phyloP scores from a whole-genome alignment of 2,888 invertebrate genomes.

The Drosophila histrio region DNA sequence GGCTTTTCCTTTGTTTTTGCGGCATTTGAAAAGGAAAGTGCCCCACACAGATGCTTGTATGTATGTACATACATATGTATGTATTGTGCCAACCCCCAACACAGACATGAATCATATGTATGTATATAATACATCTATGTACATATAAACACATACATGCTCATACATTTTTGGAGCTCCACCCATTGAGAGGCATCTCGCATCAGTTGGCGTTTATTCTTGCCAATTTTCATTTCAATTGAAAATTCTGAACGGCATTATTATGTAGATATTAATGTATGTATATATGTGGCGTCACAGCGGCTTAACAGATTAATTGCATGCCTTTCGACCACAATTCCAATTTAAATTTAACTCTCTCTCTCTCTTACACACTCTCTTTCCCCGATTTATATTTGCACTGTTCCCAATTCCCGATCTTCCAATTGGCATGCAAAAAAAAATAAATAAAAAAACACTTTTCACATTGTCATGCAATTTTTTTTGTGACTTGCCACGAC shows the following conservation, averaged over 20 bases:
- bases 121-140: not conserved
- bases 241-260: slow-evolving; percentile 37
- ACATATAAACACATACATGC: not conserved
- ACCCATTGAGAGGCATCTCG: slow-evolving; percentile 24
- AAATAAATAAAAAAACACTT: slow-evolving; percentile 1
- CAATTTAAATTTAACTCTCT: slow-evolving; percentile 2
- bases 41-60: slow-evolving; percentile 12
- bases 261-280: slow-evolving; percentile 17
- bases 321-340: slow-evolving; percentile 38
- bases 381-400: slow-evolving; percentile 19
- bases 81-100: slow-evolving; percentile 30
- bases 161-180: slow-evolving; percentile 32
- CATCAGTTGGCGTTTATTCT: slow-evolving; percentile 4
- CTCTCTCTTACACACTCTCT: not conserved
- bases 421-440: slow-evolving; percentile 45
- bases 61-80: not conserved
- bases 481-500: slow-evolving; percentile 16
- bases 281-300: slow-evolving; percentile 63
- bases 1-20: slow-evolving; percentile 42
- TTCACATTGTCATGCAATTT: slow-evolving; percentile 71
- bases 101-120: slow-evolving; percentile 4
- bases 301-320: slow-evolving; percentile 71
- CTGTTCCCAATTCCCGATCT: slow-evolving; percentile 40
- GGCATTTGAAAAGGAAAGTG: slow-evolving; percentile 61
- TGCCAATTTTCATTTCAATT: slow-evolving; percentile 38